These are phyloP conservation scores for Grammomys dolichurus DNA, from an alignment of 2,113 vertebrate species.

Conservation along the genomic window DNA sequence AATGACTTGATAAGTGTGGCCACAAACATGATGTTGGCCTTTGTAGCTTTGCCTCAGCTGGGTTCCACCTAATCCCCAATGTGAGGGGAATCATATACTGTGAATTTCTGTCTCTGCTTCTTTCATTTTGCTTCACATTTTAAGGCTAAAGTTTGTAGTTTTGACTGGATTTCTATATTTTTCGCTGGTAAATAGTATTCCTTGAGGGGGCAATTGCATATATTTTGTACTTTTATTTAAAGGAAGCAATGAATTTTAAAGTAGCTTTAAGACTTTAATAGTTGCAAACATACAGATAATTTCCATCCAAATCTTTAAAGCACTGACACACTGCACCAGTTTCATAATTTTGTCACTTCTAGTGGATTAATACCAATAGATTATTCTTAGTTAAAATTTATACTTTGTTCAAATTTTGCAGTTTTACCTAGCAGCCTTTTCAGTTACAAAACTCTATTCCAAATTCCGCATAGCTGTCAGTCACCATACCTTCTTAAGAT, in stretches of 20 bases:
- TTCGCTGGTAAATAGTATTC: background rate
- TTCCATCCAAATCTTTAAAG: background rate
- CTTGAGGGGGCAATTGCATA: background rate
- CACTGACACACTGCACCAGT: background rate
- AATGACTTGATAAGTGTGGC: background rate
- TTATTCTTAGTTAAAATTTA: background rate
- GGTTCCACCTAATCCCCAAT: background rate
- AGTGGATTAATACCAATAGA: background rate
- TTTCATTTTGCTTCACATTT: background rate
- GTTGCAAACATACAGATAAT: background rate
- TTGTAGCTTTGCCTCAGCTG: background rate
- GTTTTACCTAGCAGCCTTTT: background rate
- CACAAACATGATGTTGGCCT: background rate
- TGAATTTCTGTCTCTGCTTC: background rate
- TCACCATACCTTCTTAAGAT: background rate
- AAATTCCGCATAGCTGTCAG: background rate
- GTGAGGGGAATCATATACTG: background rate
- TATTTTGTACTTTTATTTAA: background rate
- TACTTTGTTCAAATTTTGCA: background rate
- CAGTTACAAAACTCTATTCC: background rate
- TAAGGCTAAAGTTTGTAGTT: background rate
- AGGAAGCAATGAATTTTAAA: background rate
- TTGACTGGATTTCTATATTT: background rate
- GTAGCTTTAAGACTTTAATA: slow-evolving; percentile 7
- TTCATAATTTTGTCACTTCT: background rate